phyloP scores from a whole-genome alignment of 2,888 invertebrate genomes.

The Cheilosia vernalis region DNA sequence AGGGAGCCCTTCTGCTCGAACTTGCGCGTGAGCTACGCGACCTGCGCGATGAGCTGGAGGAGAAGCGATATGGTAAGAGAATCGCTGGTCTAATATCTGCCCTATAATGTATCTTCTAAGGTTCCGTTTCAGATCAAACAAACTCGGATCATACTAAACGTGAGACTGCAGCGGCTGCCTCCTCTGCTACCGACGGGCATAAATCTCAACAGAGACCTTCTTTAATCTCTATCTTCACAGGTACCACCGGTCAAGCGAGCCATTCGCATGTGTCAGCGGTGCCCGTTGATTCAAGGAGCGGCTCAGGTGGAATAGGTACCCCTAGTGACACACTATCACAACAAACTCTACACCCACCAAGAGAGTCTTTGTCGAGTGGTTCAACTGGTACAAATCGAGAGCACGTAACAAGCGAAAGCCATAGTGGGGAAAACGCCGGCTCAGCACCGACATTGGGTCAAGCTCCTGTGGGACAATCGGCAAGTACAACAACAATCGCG shows the following conservation, averaged over 20 bases:
- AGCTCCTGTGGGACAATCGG: constrained; percentile 77
- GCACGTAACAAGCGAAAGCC: constrained; percentile 82
- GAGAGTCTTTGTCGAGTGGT: constrained; percentile 86
- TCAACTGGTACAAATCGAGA: constrained; percentile 85
- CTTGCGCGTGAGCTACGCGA: constrained; percentile 93
- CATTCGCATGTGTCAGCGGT: constrained; percentile 82
- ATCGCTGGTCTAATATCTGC: not conserved
- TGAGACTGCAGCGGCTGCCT: constrained; percentile 82
- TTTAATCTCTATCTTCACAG: constrained; percentile 88
- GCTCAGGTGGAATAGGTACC: constrained; percentile 83
- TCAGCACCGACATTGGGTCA: constrained; percentile 80
- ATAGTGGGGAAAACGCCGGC: constrained; percentile 81
- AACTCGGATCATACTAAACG: constrained; percentile 83
- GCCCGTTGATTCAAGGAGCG: constrained; percentile 83
- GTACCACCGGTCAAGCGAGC: constrained; percentile 84
- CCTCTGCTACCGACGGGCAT: constrained; percentile 84
- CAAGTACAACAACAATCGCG: constrained; percentile 77
- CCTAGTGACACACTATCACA: constrained; percentile 83
- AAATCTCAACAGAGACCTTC: constrained; percentile 87
- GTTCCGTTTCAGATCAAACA: constrained; percentile 80
- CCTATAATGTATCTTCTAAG: constrained; percentile 40
- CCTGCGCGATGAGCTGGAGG: constrained; percentile 93
- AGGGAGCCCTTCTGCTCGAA: constrained; percentile 93
- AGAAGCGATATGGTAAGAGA: constrained; percentile 84
- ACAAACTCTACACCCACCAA: constrained; percentile 83